A percentile compares a stretch with the other conserved stretches of the same genome.
phyloP scores from a whole-genome alignment of 2,888 invertebrate species.

The Chymomyza procnemis region DNA sequence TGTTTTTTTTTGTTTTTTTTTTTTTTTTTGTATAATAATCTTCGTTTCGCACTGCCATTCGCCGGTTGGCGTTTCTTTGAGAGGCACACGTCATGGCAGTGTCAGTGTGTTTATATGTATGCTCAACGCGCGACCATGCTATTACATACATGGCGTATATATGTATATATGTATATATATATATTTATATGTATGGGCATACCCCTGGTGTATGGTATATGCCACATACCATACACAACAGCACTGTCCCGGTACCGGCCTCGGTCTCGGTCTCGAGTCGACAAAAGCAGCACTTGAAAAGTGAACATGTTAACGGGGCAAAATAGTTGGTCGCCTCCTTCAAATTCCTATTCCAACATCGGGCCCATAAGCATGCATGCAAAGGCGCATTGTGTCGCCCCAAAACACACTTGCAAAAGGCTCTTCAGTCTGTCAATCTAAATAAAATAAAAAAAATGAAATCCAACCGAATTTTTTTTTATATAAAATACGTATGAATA shows the following conservation, averaged over 20 bases:
- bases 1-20: conserved; percentile 25
- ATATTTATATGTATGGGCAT: conserved; percentile 1
- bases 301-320: conserved; percentile 67
- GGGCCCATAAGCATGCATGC: conserved; percentile 15
- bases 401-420: conserved; percentile 57
- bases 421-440: conserved; percentile 63
- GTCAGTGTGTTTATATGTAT: conserved; percentile 39
- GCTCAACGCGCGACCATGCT: conserved; percentile 20
- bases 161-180: too few relatives aligned
- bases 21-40: conserved; percentile 46
- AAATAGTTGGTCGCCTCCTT: conserved; percentile 66
- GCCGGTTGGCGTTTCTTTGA: conserved; percentile 59
- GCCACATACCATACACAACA: neutral
- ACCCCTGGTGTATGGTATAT: conserved; percentile 7
- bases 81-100: conserved; percentile 64
- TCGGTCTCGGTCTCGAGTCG: neutral
- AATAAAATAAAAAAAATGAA: conserved; percentile 11
- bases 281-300: conserved; percentile 51
- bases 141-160: conserved; percentile 10
- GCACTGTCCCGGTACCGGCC: conserved; percentile 17
- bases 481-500: conserved; percentile 25
- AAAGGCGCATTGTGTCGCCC: conserved; percentile 58
- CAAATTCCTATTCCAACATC: conserved; percentile 41
- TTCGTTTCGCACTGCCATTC: conserved; percentile 48
- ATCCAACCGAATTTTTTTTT: conserved; percentile 10